Evolutionary conservation across 2,113 vertebrate species (phyloP).

Genomic region (Aplodontia rufa): DNA sequence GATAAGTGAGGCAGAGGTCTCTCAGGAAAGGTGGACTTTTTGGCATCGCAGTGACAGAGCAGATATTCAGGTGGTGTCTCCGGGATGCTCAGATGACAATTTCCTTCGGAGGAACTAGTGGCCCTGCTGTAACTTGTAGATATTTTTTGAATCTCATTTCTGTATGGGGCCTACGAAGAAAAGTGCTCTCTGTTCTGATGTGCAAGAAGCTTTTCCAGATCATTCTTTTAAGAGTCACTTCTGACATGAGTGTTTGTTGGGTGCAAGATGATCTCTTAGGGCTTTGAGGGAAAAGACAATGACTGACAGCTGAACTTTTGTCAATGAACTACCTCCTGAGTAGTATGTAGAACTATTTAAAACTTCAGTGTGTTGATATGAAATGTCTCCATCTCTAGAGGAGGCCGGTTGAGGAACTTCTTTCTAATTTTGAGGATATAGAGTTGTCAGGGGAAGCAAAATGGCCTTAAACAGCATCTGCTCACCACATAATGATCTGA

Average conservation of each 20-base stretch:
- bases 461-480: neutral
- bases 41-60: neutral
- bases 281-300: neutral
- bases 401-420: neutral
- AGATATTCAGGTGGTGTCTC: neutral
- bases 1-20: neutral
- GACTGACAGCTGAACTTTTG: neutral
- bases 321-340: neutral
- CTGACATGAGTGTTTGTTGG: neutral
- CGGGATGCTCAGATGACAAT: neutral
- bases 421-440: neutral
- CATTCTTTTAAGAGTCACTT: neutral
- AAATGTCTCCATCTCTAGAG: neutral
- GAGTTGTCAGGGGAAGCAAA: neutral
- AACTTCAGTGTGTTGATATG: neutral
- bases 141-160: neutral
- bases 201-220: neutral
- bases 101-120: neutral
- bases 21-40: neutral
- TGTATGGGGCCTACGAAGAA: neutral
- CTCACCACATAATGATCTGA: conserved; percentile 98
- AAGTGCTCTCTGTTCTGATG: neutral
- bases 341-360: neutral
- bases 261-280: neutral
- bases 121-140: neutral